Base-by-base conservation (phyloP, 2,113 vertebrate genomes). In the Hemicordylus capensis region DNA sequence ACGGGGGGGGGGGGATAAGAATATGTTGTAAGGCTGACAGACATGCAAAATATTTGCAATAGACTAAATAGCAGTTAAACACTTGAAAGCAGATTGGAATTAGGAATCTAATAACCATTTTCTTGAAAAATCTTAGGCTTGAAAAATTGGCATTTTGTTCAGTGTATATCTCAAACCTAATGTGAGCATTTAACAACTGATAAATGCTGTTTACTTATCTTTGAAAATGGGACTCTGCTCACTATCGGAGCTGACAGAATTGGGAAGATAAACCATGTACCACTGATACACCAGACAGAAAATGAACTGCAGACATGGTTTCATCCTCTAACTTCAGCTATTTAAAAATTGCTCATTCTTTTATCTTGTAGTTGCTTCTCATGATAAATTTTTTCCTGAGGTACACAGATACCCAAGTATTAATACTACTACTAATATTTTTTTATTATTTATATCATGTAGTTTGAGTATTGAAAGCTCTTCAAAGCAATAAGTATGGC, bases 141-240 rank as follows among this genome's bases (percentile, higher is more conserved):
- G 39, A 22, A n/a, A 46, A 78, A 85, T 59, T 59, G 64, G n/a
- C 54, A 5, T 70, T 51, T 79, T 79, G 78, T 14, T 15, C 42
- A 85, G 42, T 42, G 31, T 6, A 59, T 79, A 73, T 79, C 56
- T 85, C 72, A 79, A 72, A 69, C 76, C 42, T 85, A 85, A 85
- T 79, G 84, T 61, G 42, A 85, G 9, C 66, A 85, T 85, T 79
- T 85, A 85, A 77, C 24, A 85, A 72, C 58, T 72, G 76, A 85
- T 85, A 85, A 85, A 79, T 85, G 4, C n/a, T 72, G 56, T 59
- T 85, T 73, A 79, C 56, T 85, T 85, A 85, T 85, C 76, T 85
- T 73, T 79, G 54, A 79, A 85, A 80, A 72, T 73, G 34, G 76
- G 76, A 51, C 84, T 72, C 54, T 48, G 26, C 66, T 72, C 58